Conservation (phyloP, 2,113 vertebrate genomes). For the Echinops telfairi region DNA sequence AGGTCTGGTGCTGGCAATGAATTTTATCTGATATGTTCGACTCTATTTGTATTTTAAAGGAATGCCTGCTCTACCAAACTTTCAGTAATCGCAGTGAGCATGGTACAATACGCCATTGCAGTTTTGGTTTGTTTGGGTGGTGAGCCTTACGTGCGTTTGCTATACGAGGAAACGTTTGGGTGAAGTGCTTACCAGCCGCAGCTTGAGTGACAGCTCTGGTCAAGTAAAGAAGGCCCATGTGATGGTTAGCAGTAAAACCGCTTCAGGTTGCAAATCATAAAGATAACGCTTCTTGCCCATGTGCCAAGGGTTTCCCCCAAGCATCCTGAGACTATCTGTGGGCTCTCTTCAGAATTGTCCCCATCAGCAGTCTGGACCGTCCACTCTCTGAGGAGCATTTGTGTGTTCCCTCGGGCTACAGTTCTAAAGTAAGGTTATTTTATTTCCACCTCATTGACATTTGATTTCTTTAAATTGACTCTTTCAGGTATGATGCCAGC, state of each 20-base stretch:
- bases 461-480: conserved; percentile 44
- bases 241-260: neutral
- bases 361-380: rapidly evolving
- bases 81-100: neutral
- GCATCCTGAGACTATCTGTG: rapidly evolving
- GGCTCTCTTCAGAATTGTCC: neutral
- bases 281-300: neutral
- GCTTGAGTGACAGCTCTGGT: neutral
- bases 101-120: neutral
- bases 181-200: neutral
- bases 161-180: neutral
- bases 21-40: neutral
- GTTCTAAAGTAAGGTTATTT: neutral
- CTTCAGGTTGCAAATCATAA: neutral
- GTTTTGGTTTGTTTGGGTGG: neutral
- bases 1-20: neutral
- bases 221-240: neutral
- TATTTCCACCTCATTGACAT: conserved; percentile 27
- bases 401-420: neutral
- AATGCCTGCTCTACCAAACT: neutral
- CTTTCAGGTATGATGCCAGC: conserved; percentile 94
- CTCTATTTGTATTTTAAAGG: conserved; percentile 21
- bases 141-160: neutral
- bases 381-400: neutral
- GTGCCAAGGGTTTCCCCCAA: neutral